phyloP scores from a whole-genome alignment of 2,797 vertebrate species.

The Allobates femoralis region DNA sequence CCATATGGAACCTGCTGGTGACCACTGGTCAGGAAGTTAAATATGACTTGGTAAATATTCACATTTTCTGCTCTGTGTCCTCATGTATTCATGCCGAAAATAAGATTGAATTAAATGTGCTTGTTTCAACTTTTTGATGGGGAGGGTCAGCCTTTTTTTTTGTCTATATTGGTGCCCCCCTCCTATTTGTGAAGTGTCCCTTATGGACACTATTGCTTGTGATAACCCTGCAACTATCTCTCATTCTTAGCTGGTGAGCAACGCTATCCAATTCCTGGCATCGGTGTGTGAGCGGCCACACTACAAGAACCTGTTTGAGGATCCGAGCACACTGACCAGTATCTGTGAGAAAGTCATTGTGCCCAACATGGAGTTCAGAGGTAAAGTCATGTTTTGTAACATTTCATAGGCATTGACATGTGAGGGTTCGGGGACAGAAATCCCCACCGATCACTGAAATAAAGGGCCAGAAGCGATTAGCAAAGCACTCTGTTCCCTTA shows the following conservation, averaged over 20 bases:
- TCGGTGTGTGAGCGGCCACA: slow-evolving; percentile 97
- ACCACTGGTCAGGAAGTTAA: slow-evolving; percentile 98
- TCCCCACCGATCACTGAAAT: no score
- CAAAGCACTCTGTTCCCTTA: no score
- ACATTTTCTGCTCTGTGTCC: background rate
- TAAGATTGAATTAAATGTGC: background rate
- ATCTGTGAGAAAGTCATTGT: slow-evolving; percentile 99
- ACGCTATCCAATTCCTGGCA: slow-evolving; percentile 98
- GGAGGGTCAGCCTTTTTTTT: no score
- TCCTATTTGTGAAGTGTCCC: no score
- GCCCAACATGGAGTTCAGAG: slow-evolving; percentile 99
- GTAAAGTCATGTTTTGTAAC: slow-evolving; percentile 72
- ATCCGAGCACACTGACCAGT: slow-evolving; percentile 95
- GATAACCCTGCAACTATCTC: background rate
- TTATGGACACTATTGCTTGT: background rate
- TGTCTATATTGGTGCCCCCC: no score
- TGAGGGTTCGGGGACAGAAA: no score
- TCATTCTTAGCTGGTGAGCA: slow-evolving; percentile 89
- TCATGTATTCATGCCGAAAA: background rate
- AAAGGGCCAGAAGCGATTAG: no score
- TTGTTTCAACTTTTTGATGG: no score
- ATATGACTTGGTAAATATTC: slow-evolving; percentile 92
- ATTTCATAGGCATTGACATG: no score
- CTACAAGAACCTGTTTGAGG: slow-evolving; percentile 98
- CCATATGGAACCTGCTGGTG: slow-evolving; percentile 97